These are phyloP conservation scores for Mechanitis messenoides DNA, from an alignment of 2,888 invertebrate species.

Conservation along the genomic window DNA sequence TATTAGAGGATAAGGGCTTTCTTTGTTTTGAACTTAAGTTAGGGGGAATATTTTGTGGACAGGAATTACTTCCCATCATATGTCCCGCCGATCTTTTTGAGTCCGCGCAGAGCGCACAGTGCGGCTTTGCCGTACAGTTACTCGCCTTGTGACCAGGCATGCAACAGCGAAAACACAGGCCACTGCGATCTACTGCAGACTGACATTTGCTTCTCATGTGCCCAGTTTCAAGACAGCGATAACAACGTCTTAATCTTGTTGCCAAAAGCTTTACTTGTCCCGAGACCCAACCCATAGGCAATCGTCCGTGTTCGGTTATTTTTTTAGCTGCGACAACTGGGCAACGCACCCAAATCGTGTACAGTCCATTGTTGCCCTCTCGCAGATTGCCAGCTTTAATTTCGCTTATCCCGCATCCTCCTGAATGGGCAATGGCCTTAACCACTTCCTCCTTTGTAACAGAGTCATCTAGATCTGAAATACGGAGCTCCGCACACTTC, in stretches of 20 bases:
- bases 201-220: slow-evolving; percentile 22
- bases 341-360: no score
- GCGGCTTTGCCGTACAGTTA: slow-evolving; percentile 17
- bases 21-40: neutral
- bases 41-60: slow-evolving; percentile 3
- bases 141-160: slow-evolving; percentile 21
- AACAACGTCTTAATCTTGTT: slow-evolving; percentile 15
- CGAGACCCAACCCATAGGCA: no score
- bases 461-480: slow-evolving; percentile 29
- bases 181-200: slow-evolving; percentile 10
- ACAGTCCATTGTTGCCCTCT: neutral
- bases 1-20: neutral
- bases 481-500: slow-evolving; percentile 17
- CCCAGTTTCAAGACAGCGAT: slow-evolving; percentile 20
- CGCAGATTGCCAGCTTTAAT: slow-evolving; percentile 17
- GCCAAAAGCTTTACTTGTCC: no score
- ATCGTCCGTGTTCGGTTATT: no score
- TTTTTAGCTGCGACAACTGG: no score
- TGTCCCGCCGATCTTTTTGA: no score
- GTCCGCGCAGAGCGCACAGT: slow-evolving; percentile 17
- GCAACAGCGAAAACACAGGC: slow-evolving; percentile 22
- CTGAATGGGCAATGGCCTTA: slow-evolving; percentile 16
- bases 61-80: slow-evolving; percentile 2
- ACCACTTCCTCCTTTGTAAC: slow-evolving; percentile 13
- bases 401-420: neutral